Percentiles rank a stretch among this genome's conserved stretches.
Conservation (phyloP, 23 tunicate species). For the Botrylloides violaceus region DNA sequence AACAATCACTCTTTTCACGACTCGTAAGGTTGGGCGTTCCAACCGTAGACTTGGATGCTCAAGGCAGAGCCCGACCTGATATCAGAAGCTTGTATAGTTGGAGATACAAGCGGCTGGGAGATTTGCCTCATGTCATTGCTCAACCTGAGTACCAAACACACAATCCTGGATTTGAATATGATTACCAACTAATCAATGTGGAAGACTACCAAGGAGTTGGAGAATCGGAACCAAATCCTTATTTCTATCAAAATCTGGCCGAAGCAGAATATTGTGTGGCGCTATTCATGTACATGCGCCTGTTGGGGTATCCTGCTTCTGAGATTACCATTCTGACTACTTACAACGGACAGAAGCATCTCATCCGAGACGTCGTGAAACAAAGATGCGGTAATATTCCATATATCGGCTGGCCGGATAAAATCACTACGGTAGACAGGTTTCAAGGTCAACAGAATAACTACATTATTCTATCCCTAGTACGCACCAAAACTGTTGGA, state of each 20-base stretch:
- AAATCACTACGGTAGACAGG: conserved; percentile 97
- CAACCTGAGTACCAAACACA: conserved; percentile 44
- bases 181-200: conserved; percentile 93
- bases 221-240: conserved; percentile 99
- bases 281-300: conserved; percentile 94
- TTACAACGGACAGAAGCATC: conserved; percentile 98
- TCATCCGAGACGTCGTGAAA: conserved; percentile 87
- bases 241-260: conserved; percentile 95
- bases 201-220: conserved; percentile 76
- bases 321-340: conserved; percentile 95
- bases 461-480: conserved; percentile 95
- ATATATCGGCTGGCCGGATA: conserved; percentile 88
- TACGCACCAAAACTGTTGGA: conserved; percentile 89
- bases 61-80: conserved; percentile 89
- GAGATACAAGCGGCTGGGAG: conserved; percentile 75
- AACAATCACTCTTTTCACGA: conserved; percentile 93
- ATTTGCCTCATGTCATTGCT: conserved; percentile 77
- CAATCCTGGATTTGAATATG: conserved; percentile 88
- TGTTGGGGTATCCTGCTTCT: conserved; percentile 83
- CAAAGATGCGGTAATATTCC: conserved; percentile 90
- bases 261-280: conserved; percentile 98
- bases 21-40: conserved; percentile 96
- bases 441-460: conserved; percentile 99
- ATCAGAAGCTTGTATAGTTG: conserved; percentile 87
- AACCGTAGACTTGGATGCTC: conserved; percentile 93